Base-by-base conservation (phyloP, 37 sponge, comb jelly and placozoan genomes). In the Cliona cf. orientalis region DNA sequence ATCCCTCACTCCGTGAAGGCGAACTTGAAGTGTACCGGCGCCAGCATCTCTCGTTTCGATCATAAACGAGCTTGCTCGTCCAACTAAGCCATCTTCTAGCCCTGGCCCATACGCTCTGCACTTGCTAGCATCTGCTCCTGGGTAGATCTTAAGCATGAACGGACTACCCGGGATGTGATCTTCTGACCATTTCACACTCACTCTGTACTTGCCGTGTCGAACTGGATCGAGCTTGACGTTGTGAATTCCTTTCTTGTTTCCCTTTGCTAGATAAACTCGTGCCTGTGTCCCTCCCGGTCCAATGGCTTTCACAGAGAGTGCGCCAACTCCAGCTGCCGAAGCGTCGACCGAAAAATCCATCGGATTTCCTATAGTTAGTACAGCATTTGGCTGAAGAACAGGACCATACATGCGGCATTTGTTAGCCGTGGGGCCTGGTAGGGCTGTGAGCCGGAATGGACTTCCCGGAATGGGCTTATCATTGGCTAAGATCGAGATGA, bases 321-420 rank as follows among this genome's bases (percentile, higher is more conserved):
- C 23, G 17, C 97, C 97, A n/a, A 45, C 68, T n/a, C 97, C 97
- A 62, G 89, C 97, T 25, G 63, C 67, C 2, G 66, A 65, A 3
- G 94, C 71, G 74, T 94, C 91, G 29, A 96, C 91, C 19, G 67
- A 59, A 41, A 96, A 96, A 45, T 89, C 92, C 4, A 95, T 89
- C 3, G 92, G 90, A 40, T 91, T 89, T 0, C 96, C 96, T 29
- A 95, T 90, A 21, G 75, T 85, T 23, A 93, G 60, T 0, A 93
- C 35, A 0, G 74, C 65, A 23, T 77, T 49, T 31, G 68, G 57
- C 28, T 91, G 58, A 26, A 87, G 42, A 25, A 87, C 92, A 21
- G 81, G 77, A 9, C 92, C 92, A 34, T 63, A 69, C 79, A 86
- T 57, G 1, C 9, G 31, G 76, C 92, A 91, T 41, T 75, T 86